A percentile compares a stretch with the other conserved stretches of the same genome.
Evolutionary conservation across 2,113 vertebrate species (phyloP).

Genomic region (Carettochelys insculpta): DNA sequence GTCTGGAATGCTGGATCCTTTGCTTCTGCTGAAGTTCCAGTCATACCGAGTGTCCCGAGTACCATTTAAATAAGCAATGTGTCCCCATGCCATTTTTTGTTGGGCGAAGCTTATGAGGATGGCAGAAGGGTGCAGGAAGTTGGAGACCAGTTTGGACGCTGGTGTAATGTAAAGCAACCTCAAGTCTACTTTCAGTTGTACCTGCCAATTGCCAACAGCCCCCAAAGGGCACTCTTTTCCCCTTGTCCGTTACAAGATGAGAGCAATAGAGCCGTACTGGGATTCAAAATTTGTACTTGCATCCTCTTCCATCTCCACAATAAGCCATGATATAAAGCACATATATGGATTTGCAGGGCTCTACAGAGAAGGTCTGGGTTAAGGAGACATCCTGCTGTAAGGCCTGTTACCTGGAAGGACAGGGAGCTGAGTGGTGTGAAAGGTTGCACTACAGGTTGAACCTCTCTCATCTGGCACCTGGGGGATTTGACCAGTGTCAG

Average conservation of each 20-base stretch:
- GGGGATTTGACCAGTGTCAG: too few species aligned
- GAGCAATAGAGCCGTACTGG: too few species aligned
- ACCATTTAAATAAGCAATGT: not conserved
- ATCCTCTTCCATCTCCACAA: too few species aligned
- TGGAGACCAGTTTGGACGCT: not conserved
- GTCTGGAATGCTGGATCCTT: not conserved
- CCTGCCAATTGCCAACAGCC: not conserved
- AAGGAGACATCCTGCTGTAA: fast-evolving
- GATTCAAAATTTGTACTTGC: too few species aligned
- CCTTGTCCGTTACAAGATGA: not conserved
- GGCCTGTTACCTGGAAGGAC: fast-evolving
- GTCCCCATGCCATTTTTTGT: not conserved
- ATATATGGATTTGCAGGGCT: too few species aligned
- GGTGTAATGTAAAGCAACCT: not conserved
- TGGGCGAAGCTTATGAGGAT: not conserved
- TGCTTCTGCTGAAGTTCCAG: not conserved
- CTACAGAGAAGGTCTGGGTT: not conserved
- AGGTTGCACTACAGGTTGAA: too few species aligned
- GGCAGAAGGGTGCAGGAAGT: not conserved
- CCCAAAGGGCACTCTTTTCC: fast-evolving
- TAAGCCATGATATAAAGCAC: too few species aligned
- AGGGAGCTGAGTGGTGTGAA: fast-evolving
- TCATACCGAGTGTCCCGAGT: not conserved
- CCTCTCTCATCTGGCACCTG: too few species aligned
- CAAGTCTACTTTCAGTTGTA: not conserved